phyloP scores from a whole-genome alignment of 2,797 vertebrate species.

The Eupleurogrammus muticus region DNA sequence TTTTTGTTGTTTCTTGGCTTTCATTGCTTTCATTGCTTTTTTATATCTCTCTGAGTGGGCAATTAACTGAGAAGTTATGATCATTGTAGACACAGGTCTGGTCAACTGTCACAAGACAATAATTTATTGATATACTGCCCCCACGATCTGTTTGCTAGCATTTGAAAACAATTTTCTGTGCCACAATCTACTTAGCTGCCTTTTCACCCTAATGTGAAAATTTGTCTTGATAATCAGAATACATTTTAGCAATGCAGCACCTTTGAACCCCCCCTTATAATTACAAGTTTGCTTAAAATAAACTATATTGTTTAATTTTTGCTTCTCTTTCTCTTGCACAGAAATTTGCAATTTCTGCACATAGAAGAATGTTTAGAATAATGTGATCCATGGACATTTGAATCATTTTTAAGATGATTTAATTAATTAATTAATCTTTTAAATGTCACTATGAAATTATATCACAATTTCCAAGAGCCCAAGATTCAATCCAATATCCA shows the following conservation, averaged over 20 bases:
- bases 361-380: neutral
- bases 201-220: conserved; percentile 29
- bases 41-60: neutral
- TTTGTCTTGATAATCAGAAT: conserved; percentile 33
- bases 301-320: neutral
- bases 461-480: neutral
- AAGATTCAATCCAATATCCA: neutral
- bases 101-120: conserved; percentile 8
- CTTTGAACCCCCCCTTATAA: conserved; percentile 26
- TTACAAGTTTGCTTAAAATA: conserved; percentile 21
- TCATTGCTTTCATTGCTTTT: conserved; percentile 5
- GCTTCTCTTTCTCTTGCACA: conserved; percentile 1
- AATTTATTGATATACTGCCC: conserved; percentile 9
- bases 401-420: too few relatives aligned
- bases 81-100: neutral
- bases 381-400: too few relatives aligned
- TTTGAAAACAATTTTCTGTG: conserved; percentile 14
- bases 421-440: too few relatives aligned
- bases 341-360: conserved; percentile 7
- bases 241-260: conserved; percentile 17
- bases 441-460: too few relatives aligned
- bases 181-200: neutral
- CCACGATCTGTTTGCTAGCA: conserved; percentile 4
- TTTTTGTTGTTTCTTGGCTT: conserved; percentile 10
- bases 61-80: conserved; percentile 10